Conservation (phyloP, 2,797 vertebrate species). For the Argentina silus region DNA sequence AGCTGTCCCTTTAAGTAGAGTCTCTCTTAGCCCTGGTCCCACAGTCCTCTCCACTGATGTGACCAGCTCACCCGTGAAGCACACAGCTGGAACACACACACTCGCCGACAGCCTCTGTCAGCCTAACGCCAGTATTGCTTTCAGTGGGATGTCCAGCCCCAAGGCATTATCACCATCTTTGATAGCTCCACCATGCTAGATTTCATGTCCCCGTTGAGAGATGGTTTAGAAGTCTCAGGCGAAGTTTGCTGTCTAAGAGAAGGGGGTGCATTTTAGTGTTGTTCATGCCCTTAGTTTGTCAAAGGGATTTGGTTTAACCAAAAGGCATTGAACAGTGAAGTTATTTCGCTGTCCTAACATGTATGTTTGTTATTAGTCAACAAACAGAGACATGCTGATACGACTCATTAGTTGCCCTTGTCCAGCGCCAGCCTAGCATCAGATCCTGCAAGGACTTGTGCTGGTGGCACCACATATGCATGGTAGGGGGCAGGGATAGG, state of each 20-base stretch:
- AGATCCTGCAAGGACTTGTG: background rate
- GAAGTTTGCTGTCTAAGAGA: constrained; percentile 10
- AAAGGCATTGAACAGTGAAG: background rate
- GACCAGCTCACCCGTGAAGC: constrained; percentile 10
- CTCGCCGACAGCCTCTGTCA: constrained; percentile 10
- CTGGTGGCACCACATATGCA: background rate
- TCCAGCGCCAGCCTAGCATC: background rate
- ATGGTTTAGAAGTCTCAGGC: constrained; percentile 35
- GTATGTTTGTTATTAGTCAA: background rate
- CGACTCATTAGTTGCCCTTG: background rate
- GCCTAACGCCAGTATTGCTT: constrained; percentile 31
- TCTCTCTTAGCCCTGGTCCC: background rate
- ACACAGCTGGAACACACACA: background rate
- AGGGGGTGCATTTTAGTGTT: background rate
- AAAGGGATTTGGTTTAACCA: background rate
- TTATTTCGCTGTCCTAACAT: background rate
- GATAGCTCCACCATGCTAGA: constrained; percentile 32
- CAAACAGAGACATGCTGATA: background rate
- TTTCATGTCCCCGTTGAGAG: constrained; percentile 45
- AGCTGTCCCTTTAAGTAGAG: background rate
- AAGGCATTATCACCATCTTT: constrained; percentile 27
- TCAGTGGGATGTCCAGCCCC: constrained; percentile 29
- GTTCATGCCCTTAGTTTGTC: background rate
- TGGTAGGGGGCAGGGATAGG: background rate
- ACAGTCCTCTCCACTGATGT: background rate